Base-by-base conservation (phyloP, 2,888 invertebrate genomes). In the Meganola albula region DNA sequence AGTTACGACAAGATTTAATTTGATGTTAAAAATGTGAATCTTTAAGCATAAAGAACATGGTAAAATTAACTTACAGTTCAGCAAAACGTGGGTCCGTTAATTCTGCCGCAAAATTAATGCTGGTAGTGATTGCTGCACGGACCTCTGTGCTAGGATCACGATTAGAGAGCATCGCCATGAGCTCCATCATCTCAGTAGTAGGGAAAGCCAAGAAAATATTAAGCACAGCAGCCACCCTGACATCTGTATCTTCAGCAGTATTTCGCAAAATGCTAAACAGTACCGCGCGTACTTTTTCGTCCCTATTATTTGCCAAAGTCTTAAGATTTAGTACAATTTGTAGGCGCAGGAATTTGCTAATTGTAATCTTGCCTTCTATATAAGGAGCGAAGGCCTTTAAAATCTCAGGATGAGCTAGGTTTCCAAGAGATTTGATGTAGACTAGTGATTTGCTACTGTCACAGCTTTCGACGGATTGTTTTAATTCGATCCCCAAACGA, bases 81-180 rank as follows among this genome's bases (percentile, higher is more conserved):
- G 48, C 70, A 62, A 26, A 48, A 14, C 79, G 75, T 0, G 78
- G 74, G 24, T 68, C 64, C 34, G 75, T 67, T 12, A 90, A 62
- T 36, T 79, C 38, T 36, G 90, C 85, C n/a, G 89, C 87, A 27
- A 74, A 73, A 56, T 82, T 63, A 40, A 93, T 90, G 8, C 79
- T 73, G 11, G 89, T 87, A 55, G 90, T 89, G 3, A 92, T 87
- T 4, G 88, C 89, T 27, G 90, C 84, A 38, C 89, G 89, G 0
- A 93, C 91, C 24, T 91, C 87, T 24, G 87, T 74, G 58, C 87
- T 89, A 6, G 77, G 76, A 53, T 93, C 92, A 24, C 77, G 64
- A 37, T 91, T 85, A 1, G 92, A 92, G 73, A 88, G 88, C 50
- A 87, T 76, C 12, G 92, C 93, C 89, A 93, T 90, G 21, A 89